These are phyloP conservation scores for Mylabris sibirica DNA, from an alignment of 2,888 invertebrate species.

Conservation along the genomic window DNA sequence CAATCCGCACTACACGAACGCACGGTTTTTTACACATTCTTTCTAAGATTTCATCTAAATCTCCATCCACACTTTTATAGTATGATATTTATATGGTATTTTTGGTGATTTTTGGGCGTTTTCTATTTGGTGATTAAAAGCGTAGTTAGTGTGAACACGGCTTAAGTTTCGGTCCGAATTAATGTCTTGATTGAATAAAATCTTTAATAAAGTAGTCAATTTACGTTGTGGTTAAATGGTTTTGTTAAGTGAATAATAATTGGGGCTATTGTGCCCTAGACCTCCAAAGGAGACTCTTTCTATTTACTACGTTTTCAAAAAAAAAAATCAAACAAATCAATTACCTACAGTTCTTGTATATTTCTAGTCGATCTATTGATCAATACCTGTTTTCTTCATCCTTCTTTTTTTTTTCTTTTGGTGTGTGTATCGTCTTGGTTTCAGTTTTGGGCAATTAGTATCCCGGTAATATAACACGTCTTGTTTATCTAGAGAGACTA, in stretches of 20 bases:
- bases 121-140: background rate
- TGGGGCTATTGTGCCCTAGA: conserved; percentile 21
- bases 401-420: background rate
- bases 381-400: background rate
- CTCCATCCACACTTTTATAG: no score
- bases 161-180: conserved; percentile 20
- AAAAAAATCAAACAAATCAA: conserved; percentile 10
- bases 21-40: background rate
- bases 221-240: conserved; percentile 39
- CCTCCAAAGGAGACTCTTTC: conserved; percentile 1
- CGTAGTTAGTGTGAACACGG: conserved; percentile 22
- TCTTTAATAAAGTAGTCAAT: conserved; percentile 42
- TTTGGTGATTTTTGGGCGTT: background rate
- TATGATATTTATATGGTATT: background rate
- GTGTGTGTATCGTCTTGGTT: background rate
- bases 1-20: no score
- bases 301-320: background rate
- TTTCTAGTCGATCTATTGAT: background rate
- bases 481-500: conserved; percentile 49
- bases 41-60: background rate
- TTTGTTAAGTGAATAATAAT: conserved; percentile 43
- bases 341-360: background rate
- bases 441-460: conserved; percentile 32
- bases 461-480: conserved; percentile 43
- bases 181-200: conserved; percentile 41